Evolutionary conservation across 2,113 vertebrate genomes (phyloP).

Genomic region (Erpornis zantholeuca): DNA sequence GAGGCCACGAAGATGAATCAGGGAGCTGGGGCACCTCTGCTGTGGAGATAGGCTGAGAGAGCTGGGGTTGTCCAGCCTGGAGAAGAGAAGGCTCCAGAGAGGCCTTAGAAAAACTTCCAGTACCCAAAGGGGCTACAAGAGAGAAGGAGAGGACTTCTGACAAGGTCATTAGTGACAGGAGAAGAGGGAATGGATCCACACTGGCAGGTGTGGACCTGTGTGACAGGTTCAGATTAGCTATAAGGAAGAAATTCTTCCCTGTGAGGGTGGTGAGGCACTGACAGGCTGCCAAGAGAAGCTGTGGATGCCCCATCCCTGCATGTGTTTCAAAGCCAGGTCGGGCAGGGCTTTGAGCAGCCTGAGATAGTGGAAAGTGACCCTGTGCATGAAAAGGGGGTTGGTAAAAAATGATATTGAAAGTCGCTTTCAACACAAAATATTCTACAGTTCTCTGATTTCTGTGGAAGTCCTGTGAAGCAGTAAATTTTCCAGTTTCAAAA

Average conservation of each 20-base stretch:
- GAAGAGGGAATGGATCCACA: neutral
- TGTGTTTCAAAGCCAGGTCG: neutral
- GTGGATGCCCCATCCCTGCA: neutral
- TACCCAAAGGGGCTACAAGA: neutral
- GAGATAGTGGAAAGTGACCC: fast-evolving
- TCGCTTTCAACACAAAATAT: neutral
- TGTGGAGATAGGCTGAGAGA: neutral
- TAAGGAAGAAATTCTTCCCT: neutral
- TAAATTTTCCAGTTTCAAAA: neutral
- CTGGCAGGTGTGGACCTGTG: too few species aligned
- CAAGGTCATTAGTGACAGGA: neutral
- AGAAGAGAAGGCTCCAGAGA: too few species aligned
- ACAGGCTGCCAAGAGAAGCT: neutral
- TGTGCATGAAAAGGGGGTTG: neutral
- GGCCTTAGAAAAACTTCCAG: neutral
- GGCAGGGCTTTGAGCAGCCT: neutral
- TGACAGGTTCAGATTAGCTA: too few species aligned
- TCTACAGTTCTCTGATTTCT: neutral
- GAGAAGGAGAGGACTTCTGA: neutral
- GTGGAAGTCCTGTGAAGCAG: neutral
- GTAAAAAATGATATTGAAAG: neutral
- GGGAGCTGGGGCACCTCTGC: neutral
- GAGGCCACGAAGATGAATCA: fast-evolving
- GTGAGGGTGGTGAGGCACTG: neutral
- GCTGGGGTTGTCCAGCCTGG: neutral